A percentile compares a stretch with the other conserved stretches of the same genome.
Evolutionary conservation across 2,797 vertebrate genomes (phyloP).

Genomic region (Eutrigla gurnardus): DNA sequence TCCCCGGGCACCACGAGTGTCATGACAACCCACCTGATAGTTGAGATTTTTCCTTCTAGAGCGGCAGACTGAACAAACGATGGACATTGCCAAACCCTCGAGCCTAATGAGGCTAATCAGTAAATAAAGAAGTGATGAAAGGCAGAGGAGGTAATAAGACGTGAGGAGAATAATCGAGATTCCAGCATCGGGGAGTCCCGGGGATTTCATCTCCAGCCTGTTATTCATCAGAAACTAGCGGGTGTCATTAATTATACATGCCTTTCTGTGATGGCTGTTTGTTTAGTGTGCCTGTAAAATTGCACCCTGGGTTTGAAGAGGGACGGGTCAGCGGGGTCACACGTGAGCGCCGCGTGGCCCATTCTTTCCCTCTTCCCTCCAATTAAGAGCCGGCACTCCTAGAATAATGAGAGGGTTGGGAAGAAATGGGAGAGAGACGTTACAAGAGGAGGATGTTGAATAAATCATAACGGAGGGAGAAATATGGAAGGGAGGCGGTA

Average conservation of each 20-base stretch:
- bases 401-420: slow-evolving; percentile 63
- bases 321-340: slow-evolving; percentile 56
- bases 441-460: slow-evolving; percentile 54
- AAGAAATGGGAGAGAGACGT: slow-evolving; percentile 35
- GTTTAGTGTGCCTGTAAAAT: slow-evolving; percentile 60
- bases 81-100: too few relatives aligned
- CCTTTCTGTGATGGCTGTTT: slow-evolving; percentile 60
- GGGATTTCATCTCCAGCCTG: slow-evolving; percentile 35
- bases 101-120: too few relatives aligned
- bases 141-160: slow-evolving; percentile 14
- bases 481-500: slow-evolving; percentile 47
- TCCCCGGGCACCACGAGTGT: too few relatives aligned
- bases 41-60: too few relatives aligned
- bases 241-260: slow-evolving; percentile 71
- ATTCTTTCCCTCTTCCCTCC: slow-evolving; percentile 30
- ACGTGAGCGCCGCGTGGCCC: slow-evolving; percentile 34
- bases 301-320: slow-evolving; percentile 48
- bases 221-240: slow-evolving; percentile 60
- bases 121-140: slow-evolving; percentile 7
- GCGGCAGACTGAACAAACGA: too few relatives aligned
- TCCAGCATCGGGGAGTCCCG: slow-evolving; percentile 25
- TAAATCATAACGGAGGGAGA: slow-evolving; percentile 68
- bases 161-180: slow-evolving; percentile 6
- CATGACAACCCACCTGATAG: too few relatives aligned
- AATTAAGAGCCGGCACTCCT: slow-evolving; percentile 49